Conservation (phyloP, 2,888 invertebrate species). For the Neoaliturus tenellus region DNA sequence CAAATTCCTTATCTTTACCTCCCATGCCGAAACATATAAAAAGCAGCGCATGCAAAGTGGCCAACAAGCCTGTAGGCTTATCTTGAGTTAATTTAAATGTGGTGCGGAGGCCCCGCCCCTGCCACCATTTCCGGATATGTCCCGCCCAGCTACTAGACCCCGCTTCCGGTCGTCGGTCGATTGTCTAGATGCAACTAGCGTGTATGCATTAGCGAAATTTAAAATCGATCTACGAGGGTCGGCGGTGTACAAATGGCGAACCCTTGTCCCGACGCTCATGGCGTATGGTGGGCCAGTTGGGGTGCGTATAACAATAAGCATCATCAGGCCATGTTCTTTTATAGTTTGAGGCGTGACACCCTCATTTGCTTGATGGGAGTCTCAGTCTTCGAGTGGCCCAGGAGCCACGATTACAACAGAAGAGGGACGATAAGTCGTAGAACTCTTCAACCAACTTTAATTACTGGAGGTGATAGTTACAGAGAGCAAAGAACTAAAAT, state of each 20-base stretch:
- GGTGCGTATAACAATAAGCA: background rate
- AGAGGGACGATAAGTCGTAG: too few species aligned
- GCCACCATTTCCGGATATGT: slow-evolving; percentile 46
- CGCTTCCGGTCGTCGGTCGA: slow-evolving; percentile 27
- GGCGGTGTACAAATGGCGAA: background rate
- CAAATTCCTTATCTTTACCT: slow-evolving; percentile 9
- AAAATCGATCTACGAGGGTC: slow-evolving; percentile 1
- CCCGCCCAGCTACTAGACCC: slow-evolving; percentile 37
- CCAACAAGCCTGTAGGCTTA: slow-evolving; percentile 1
- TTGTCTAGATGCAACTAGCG: slow-evolving; percentile 21
- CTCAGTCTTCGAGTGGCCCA: background rate
- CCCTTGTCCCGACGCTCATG: background rate
- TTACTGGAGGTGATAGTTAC: too few species aligned
- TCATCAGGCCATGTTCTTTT: background rate
- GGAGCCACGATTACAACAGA: too few species aligned
- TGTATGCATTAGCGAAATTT: slow-evolving; percentile 37
- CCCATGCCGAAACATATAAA: slow-evolving; percentile 19
- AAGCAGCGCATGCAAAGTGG: background rate
- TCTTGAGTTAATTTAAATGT: slow-evolving; percentile 36
- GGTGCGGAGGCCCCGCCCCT: slow-evolving; percentile 24
- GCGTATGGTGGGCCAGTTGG: background rate
- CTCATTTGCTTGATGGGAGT: background rate
- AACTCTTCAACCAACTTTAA: too few species aligned
- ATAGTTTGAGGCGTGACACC: background rate
- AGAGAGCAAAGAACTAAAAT: too few species aligned